Conservation (phyloP, 2,888 invertebrate genomes). For the Pollenia labialis region DNA sequence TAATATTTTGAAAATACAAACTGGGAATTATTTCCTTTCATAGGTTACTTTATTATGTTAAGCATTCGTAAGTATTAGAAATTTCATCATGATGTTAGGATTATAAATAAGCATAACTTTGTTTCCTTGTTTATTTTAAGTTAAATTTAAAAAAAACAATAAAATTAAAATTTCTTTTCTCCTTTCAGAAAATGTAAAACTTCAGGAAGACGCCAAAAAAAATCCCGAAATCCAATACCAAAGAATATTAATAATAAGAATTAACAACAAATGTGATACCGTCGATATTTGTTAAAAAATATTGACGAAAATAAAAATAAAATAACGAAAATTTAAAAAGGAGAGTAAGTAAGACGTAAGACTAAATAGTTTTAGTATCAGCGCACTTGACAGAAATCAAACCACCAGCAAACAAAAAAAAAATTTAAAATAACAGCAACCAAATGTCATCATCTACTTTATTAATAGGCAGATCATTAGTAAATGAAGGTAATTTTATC, state of each 20-base stretch:
- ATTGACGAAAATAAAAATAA: slow-evolving; percentile 40
- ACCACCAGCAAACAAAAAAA: neutral
- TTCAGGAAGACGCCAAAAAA: slow-evolving; percentile 40
- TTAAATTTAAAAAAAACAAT: no score
- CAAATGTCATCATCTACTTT: slow-evolving; percentile 79
- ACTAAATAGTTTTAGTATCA: slow-evolving; percentile 38
- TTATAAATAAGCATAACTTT: no score
- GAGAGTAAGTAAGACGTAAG: slow-evolving; percentile 50
- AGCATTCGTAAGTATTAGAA: no score
- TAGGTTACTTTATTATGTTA: no score
- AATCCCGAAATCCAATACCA: slow-evolving; percentile 46
- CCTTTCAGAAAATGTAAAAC: slow-evolving; percentile 79
- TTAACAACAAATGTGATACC: slow-evolving; percentile 72
- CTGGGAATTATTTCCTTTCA: no score
- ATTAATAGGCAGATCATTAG: slow-evolving; percentile 77
- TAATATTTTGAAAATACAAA: no score
- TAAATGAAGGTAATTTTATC: slow-evolving; percentile 77
- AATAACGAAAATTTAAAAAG: slow-evolving; percentile 15
- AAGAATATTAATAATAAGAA: slow-evolving; percentile 64
- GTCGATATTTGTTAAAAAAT: slow-evolving; percentile 77
- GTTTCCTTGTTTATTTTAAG: no score
- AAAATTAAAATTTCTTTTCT: neutral
- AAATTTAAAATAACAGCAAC: slow-evolving; percentile 22
- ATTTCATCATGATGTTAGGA: no score
- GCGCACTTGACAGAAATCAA: slow-evolving; percentile 21